A percentile compares a stretch with the other conserved stretches of the same genome.
Conservation (phyloP, 2,113 vertebrate species). For the Lagopus leucura region DNA sequence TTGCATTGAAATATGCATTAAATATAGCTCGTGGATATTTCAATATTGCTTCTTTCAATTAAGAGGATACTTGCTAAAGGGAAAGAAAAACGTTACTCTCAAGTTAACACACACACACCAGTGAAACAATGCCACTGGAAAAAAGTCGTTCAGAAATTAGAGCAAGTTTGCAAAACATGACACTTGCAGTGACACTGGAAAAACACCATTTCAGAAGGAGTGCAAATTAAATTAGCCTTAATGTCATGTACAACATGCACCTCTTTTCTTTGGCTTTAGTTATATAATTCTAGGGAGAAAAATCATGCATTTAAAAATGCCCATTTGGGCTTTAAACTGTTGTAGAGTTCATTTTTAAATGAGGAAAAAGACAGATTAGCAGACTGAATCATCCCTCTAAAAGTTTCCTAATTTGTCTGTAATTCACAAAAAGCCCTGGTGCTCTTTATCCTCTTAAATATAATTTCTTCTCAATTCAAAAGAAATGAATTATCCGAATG, state of each 20-base stretch:
- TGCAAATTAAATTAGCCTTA: conserved; percentile 23
- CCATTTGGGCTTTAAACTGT: not conserved
- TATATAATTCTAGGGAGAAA: not conserved
- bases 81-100: not conserved
- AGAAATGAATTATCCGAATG: not conserved
- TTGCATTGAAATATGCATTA: not conserved
- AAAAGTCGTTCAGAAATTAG: not conserved
- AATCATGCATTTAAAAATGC: not conserved
- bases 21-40: not conserved
- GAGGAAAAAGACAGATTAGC: not conserved
- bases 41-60: not conserved
- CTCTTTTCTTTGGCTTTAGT: not conserved
- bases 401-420: not conserved
- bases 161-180: not conserved
- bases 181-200: not conserved
- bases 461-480: not conserved
- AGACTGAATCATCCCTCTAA: not conserved
- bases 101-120: not conserved
- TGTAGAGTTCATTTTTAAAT: not conserved
- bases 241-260: not conserved
- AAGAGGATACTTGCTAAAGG: not conserved
- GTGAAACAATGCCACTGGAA: not conserved
- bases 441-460: not conserved
- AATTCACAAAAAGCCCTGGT: not conserved
- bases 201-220: not conserved